These are phyloP conservation scores for Magallana angulata DNA, from an alignment of 1,140 invertebrate species.

Conservation along the genomic window DNA sequence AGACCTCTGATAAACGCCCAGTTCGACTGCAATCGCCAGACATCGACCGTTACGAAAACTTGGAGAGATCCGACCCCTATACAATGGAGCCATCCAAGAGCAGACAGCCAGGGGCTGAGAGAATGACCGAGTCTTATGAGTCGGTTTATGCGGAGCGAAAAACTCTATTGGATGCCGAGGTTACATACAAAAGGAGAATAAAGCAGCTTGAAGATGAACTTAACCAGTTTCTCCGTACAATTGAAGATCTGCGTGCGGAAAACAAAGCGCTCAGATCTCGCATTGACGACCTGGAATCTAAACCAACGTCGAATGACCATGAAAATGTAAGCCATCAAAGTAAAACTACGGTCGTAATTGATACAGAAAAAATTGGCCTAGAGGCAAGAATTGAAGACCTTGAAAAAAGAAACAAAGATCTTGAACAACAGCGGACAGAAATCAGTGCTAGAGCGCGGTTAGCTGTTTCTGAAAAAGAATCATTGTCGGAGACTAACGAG, in stretches of 20 bases:
- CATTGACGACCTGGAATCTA: constrained; percentile 57
- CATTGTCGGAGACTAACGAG: constrained; percentile 37
- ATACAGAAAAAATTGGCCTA: constrained; percentile 51
- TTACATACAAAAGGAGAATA: constrained; percentile 62
- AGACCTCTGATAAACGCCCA: background rate
- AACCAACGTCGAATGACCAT: constrained; percentile 1
- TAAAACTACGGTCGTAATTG: constrained; percentile 47
- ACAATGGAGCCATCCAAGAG: constrained; percentile 38
- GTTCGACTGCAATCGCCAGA: background rate
- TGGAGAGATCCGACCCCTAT: background rate
- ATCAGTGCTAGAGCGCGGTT: background rate
- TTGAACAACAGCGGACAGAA: constrained; percentile 38
- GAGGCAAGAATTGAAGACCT: constrained; percentile 47
- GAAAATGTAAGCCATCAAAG: constrained; percentile 40
- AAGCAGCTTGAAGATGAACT: constrained; percentile 65
- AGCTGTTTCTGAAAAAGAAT: constrained; percentile 34
- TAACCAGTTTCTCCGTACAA: constrained; percentile 63
- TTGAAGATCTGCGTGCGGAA: constrained; percentile 63
- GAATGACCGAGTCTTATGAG: constrained; percentile 59
- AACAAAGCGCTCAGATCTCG: constrained; percentile 54
- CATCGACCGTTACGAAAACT: constrained; percentile 4
- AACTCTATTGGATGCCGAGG: constrained; percentile 60
- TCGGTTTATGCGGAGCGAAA: constrained; percentile 62
- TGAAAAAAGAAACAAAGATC: constrained; percentile 42
- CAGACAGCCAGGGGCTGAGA: constrained; percentile 40